Evolutionary conservation across 2,113 vertebrate genomes (phyloP).

Genomic region (Cephalopholis sonnerati): DNA sequence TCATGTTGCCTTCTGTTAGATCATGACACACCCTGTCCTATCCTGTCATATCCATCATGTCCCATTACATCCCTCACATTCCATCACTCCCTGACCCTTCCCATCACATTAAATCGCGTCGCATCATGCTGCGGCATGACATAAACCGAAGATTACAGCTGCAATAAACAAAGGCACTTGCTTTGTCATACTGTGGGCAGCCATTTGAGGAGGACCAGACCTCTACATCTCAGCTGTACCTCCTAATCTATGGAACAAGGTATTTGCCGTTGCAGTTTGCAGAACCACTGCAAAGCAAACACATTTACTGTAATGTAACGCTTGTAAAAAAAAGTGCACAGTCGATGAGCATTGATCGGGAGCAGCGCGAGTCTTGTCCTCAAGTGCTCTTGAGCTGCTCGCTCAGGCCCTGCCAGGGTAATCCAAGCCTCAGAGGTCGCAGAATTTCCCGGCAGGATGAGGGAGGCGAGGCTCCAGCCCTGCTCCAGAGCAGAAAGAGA

Average conservation of each 20-base stretch:
- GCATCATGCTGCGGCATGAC: constrained; percentile 13
- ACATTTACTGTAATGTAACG: constrained; percentile 83
- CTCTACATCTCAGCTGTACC: constrained; percentile 32
- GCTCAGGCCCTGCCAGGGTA: constrained; percentile 66
- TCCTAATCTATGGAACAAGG: constrained; percentile 74
- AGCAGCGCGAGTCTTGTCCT: constrained; percentile 63
- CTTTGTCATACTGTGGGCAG: background rate
- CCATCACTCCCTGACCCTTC: background rate
- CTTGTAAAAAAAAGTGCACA: constrained; percentile 58
- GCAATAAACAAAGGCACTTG: constrained; percentile 10
- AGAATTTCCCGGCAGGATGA: constrained; percentile 70
- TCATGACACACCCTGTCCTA: background rate
- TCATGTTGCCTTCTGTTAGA: constrained; percentile 14
- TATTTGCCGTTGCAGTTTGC: constrained; percentile 58
- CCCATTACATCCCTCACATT: background rate
- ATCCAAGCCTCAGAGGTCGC: constrained; percentile 77
- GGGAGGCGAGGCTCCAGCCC: constrained; percentile 51
- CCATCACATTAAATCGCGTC: background rate
- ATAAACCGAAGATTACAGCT: background rate
- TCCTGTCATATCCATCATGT: constrained; percentile 1
- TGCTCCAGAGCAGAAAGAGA: constrained; percentile 12
- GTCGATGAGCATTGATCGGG: constrained; percentile 76
- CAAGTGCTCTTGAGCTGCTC: constrained; percentile 67
- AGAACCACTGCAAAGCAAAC: constrained; percentile 77
- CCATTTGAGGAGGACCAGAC: constrained; percentile 22